Conservation (phyloP, 2,113 vertebrate genomes). For the Chaetops frenatus region DNA sequence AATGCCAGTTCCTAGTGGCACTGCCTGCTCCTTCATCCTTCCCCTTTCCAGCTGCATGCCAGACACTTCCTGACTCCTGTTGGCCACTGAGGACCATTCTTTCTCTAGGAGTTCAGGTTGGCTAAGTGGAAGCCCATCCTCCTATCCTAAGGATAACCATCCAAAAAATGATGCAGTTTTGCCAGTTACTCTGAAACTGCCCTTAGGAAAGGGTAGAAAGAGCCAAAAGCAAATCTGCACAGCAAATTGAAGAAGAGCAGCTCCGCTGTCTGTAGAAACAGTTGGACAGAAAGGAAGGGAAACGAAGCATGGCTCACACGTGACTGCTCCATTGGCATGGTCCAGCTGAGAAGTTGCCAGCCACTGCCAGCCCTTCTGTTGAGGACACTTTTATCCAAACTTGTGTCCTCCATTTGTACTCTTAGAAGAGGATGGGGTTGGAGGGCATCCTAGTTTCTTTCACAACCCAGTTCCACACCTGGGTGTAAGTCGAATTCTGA, state of each 20-base stretch:
- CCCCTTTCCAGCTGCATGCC: background rate
- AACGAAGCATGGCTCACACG: background rate
- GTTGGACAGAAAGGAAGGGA: conserved; percentile 21
- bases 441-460: background rate
- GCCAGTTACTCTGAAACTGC: background rate
- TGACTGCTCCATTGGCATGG: background rate
- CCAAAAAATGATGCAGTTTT: background rate
- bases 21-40: background rate
- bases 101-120: background rate
- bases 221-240: background rate
- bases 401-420: background rate
- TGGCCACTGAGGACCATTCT: background rate
- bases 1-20: background rate
- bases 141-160: background rate
- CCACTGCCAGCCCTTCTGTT: conserved; percentile 4
- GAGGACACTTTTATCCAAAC: background rate
- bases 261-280: background rate
- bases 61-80: background rate
- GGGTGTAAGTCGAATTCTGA: background rate
- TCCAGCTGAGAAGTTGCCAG: background rate
- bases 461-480: background rate
- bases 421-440: background rate
- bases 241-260: background rate
- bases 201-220: background rate
- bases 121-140: background rate